Evolutionary conservation across 2,888 invertebrate genomes (phyloP), one percentile per base, ranked within the genome.

Genomic region (Ferrisia virgata): DNA sequence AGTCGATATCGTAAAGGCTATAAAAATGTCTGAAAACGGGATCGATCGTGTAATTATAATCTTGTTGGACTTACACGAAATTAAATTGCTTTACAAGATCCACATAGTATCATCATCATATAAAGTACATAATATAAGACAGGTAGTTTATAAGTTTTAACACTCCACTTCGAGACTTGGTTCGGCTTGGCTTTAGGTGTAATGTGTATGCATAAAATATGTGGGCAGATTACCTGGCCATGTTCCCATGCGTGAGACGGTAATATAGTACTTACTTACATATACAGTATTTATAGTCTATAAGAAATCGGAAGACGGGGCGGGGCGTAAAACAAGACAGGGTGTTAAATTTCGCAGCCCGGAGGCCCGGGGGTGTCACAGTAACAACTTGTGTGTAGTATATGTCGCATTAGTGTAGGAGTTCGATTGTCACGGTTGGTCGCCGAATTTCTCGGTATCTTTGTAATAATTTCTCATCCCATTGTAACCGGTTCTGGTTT

Each of bases 261-360:
- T 47, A 47, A 47, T n/a, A n/a, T n/a, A n/a, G n/a, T n/a, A n/a
- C n/a, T n/a, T n/a, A n/a, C n/a, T n/a, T n/a, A n/a, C n/a, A 64
- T 64, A 64, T 72, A 33, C 33, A 33, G 72, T 33, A 33, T 18
- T 8, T 69, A 13, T 33, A 18, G 6, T n/a, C 13, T 15, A 31
- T 4, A 72, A 28, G 13, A 18, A 58, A 43, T n/a, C n/a, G 1
- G 36, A n/a, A 72, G 18, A 72, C 15, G n/a, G n/a, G n/a, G n/a
- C n/a, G n/a, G 72, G 33, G 33, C 33, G 72, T 72, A 33, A 31
- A 33, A 72, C 64, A 28, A n/a, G 2, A 64, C 28, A 33, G 72
- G 72, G 72, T 72, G 72, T 72, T 72, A 33, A 33, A 72, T 72
- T 72, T 72, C 72, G 72, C 72, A n/a, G 31, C 64, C 6, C 53